Conservation (phyloP, 2,888 invertebrate species). For the Cantharis lateralis region DNA sequence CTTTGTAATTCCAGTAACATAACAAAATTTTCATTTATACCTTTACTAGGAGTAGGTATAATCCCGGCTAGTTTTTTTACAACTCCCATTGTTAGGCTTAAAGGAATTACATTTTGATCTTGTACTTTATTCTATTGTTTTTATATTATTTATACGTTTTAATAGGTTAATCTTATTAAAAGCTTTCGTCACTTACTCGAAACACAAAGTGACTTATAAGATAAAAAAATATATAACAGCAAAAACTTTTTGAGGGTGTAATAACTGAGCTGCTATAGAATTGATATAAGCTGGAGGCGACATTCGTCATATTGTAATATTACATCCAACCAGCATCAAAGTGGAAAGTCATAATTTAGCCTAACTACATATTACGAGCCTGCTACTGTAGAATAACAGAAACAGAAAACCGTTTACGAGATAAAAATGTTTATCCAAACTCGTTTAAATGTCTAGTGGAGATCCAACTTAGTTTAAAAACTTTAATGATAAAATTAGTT, state of each 20-base stretch:
- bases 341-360: not conserved
- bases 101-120: not conserved
- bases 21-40: not conserved
- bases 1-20: not conserved
- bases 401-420: not conserved
- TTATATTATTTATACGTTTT: not conserved
- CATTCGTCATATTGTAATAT: not conserved
- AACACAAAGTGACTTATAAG: conserved; percentile 5
- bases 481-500: not conserved
- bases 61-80: not conserved
- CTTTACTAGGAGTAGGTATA: not conserved
- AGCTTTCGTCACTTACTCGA: not conserved
- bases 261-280: not conserved
- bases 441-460: not conserved
- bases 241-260: not conserved
- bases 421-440: not conserved
- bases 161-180: not conserved
- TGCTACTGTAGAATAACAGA: not conserved
- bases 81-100: not conserved
- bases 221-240: not conserved
- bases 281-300: not conserved
- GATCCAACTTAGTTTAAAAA: not conserved
- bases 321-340: not conserved
- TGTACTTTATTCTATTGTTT: not conserved
- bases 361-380: not conserved